Evolutionary conservation across 2,888 invertebrate species (phyloP).

Genomic region (Tortricodes alternella): DNA sequence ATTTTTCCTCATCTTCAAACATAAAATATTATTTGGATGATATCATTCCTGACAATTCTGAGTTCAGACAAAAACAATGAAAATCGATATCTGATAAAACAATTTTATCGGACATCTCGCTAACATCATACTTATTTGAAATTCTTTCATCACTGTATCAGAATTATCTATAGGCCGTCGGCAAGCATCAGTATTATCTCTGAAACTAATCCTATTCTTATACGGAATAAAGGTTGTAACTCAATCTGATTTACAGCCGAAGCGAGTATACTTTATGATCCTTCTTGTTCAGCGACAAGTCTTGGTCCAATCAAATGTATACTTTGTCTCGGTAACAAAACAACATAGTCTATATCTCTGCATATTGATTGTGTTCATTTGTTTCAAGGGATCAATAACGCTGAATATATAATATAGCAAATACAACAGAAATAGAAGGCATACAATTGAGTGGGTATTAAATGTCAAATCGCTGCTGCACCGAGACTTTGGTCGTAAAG

Average conservation of each 20-base stretch:
- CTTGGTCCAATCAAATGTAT: neutral
- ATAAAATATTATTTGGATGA: too few relatives aligned
- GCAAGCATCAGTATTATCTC: slow-evolving; percentile 8
- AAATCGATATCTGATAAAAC: slow-evolving; percentile 11
- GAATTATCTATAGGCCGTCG: slow-evolving; percentile 3
- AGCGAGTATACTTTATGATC: slow-evolving; percentile 23
- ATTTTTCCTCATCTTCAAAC: too few relatives aligned
- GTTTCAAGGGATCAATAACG: neutral
- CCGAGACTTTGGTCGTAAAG: too few relatives aligned
- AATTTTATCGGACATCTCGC: neutral
- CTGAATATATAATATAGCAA: neutral
- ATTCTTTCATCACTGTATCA: slow-evolving; percentile 3
- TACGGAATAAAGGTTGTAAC: slow-evolving; percentile 17
- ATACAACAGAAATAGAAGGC: neutral
- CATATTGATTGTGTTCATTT: neutral
- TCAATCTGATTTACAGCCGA: slow-evolving; percentile 24
- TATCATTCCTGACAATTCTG: too few relatives aligned
- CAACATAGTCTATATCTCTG: too few relatives aligned
- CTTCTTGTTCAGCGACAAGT: slow-evolving; percentile 18
- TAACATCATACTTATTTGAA: neutral
- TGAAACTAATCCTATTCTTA: slow-evolving; percentile 22
- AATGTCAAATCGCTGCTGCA: too few relatives aligned
- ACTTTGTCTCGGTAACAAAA: neutral
- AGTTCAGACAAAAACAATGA: slow-evolving; percentile 9
- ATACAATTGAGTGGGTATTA: too few relatives aligned